These are phyloP conservation scores for Rhagium mordax DNA, from an alignment of 2,888 invertebrate species.

Conservation along the genomic window DNA sequence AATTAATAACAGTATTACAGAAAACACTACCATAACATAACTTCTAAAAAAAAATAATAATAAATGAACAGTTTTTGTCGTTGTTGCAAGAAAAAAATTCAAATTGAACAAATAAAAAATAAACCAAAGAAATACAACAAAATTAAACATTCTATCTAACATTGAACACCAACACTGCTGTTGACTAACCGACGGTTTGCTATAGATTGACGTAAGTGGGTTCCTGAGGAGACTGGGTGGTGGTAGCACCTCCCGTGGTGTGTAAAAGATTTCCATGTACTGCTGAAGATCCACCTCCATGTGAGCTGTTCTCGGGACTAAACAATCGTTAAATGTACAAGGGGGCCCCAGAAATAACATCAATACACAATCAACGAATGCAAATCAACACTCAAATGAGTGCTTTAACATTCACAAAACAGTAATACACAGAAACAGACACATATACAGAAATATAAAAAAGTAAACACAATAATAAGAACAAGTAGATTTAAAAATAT, in stretches of 20 bases:
- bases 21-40: background rate
- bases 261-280: conserved; percentile 69
- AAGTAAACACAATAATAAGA: conserved; percentile 46
- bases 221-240: conserved; percentile 84
- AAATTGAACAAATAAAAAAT: conserved; percentile 6
- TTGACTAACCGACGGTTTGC: conserved; percentile 73
- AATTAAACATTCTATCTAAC: conserved; percentile 50
- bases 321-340: conserved; percentile 70
- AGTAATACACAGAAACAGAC: conserved; percentile 50
- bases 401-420: conserved; percentile 46
- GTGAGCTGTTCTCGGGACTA: conserved; percentile 70
- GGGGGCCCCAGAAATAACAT: conserved; percentile 62
- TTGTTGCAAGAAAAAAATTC: conserved; percentile 23
- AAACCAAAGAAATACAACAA: conserved; percentile 10
- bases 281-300: conserved; percentile 66
- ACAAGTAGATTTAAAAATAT: conserved; percentile 52
- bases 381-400: conserved; percentile 33
- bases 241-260: conserved; percentile 73
- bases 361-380: conserved; percentile 44
- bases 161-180: conserved; percentile 68
- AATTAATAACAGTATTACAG: background rate
- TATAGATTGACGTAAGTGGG: conserved; percentile 96
- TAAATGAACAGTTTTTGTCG: background rate
- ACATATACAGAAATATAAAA: conserved; percentile 45
- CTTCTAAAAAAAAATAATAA: background rate